Evolutionary conservation across 1,140 invertebrate genomes (phyloP).

Genomic region (Diachasmimorpha longicaudata): DNA sequence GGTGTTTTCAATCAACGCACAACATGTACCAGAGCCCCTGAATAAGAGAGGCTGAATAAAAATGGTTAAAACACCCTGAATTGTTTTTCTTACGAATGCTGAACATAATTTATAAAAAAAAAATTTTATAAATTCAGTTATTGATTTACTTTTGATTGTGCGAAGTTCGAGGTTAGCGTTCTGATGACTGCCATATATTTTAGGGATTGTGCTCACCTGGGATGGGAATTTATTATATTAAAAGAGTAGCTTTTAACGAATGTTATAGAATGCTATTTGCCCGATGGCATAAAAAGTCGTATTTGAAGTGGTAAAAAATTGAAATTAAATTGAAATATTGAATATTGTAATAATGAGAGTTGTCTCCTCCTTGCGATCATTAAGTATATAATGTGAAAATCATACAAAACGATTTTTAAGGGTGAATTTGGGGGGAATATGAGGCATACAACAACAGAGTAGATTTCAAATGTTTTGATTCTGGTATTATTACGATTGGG

Average conservation of each 20-base stretch:
- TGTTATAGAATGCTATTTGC: slow-evolving; percentile 49
- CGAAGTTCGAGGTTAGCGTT: slow-evolving; percentile 45
- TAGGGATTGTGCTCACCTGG: slow-evolving; percentile 58
- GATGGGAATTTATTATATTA: slow-evolving; percentile 48
- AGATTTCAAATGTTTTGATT: too few species aligned
- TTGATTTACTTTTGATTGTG: slow-evolving; percentile 31
- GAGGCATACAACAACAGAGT: too few species aligned
- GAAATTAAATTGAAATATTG: slow-evolving; percentile 37
- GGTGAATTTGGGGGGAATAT: too few species aligned
- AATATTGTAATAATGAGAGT: slow-evolving; percentile 40
- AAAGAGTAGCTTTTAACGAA: slow-evolving; percentile 55
- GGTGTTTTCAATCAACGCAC: neutral
- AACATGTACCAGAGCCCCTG: neutral
- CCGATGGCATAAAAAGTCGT: slow-evolving; percentile 37
- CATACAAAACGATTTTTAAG: neutral
- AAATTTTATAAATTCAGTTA: slow-evolving; percentile 3
- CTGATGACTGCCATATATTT: slow-evolving; percentile 58
- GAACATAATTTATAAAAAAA: slow-evolving; percentile 3
- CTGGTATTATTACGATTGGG: too few species aligned
- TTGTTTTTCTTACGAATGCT: slow-evolving; percentile 20
- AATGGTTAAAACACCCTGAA: slow-evolving; percentile 1
- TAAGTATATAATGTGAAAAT: slow-evolving; percentile 14
- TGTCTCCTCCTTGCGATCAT: slow-evolving; percentile 39
- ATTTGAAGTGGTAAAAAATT: slow-evolving; percentile 36
- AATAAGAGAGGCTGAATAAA: neutral